These are phyloP conservation scores for Abscondita cerata DNA, from an alignment of 2,888 invertebrate species.

Conservation along the genomic window DNA sequence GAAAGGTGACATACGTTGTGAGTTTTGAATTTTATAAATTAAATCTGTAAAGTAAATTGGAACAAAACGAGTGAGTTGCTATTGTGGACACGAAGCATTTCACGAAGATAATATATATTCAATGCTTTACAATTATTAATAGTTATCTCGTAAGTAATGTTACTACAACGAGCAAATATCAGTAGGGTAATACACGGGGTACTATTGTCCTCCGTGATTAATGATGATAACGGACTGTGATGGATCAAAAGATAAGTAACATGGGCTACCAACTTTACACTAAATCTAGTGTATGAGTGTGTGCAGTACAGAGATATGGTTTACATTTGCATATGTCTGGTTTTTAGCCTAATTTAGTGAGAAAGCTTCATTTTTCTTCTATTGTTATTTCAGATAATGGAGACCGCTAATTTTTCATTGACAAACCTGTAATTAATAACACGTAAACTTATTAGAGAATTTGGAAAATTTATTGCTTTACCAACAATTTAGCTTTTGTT, in stretches of 20 bases:
- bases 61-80: no score
- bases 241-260: slow-evolving; percentile 43
- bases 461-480: slow-evolving; percentile 16
- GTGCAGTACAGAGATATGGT: slow-evolving; percentile 35
- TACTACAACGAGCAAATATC: slow-evolving; percentile 40
- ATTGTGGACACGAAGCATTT: neutral
- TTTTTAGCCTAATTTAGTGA: slow-evolving; percentile 44
- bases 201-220: slow-evolving; percentile 43
- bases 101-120: slow-evolving; percentile 17
- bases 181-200: slow-evolving; percentile 39
- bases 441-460: slow-evolving; percentile 28
- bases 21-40: neutral
- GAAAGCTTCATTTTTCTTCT: slow-evolving; percentile 42
- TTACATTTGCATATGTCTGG: slow-evolving; percentile 44
- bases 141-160: slow-evolving; percentile 33
- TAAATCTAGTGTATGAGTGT: slow-evolving; percentile 26
- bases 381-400: slow-evolving; percentile 36
- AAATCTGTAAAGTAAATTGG: no score
- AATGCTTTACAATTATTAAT: slow-evolving; percentile 26
- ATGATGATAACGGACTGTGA: slow-evolving; percentile 44
- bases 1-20: no score
- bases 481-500: no score
- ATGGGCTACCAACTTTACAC: slow-evolving; percentile 35
- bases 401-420: slow-evolving; percentile 21
- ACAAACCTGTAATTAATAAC: slow-evolving; percentile 29